These are phyloP conservation scores for Xenops minutus DNA, from an alignment of 2,797 vertebrate species.

Conservation along the genomic window DNA sequence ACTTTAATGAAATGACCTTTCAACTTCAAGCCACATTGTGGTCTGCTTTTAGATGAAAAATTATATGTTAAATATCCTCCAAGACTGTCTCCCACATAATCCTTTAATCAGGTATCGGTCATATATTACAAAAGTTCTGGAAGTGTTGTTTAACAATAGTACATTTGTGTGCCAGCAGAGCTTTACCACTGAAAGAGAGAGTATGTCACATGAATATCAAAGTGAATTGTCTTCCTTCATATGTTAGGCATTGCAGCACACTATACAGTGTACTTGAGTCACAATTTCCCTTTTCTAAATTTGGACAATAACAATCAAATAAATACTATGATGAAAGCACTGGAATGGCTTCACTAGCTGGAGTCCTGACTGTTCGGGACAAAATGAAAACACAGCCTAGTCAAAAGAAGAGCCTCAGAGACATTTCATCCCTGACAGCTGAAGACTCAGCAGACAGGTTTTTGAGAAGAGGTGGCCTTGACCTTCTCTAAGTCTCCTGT, in stretches of 20 bases:
- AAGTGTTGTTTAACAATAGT: not conserved
- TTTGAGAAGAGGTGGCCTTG: conserved; percentile 35
- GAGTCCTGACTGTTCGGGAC: not conserved
- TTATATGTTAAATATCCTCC: not conserved
- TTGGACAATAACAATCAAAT: not conserved
- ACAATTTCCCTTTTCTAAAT: not conserved
- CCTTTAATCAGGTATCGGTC: not conserved
- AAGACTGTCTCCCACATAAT: not conserved
- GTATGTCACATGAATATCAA: not conserved
- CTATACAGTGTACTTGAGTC: not conserved
- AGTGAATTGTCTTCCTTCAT: not conserved
- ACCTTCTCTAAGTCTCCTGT: conserved; percentile 24
- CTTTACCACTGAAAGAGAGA: not conserved
- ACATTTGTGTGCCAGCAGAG: not conserved
- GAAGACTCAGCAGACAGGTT: conserved; percentile 16
- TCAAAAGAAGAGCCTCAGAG: not conserved
- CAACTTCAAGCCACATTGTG: not conserved
- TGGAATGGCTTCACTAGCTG: not conserved
- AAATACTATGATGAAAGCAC: not conserved
- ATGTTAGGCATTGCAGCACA: not conserved
- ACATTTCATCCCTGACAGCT: not conserved
- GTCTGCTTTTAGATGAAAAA: not conserved
- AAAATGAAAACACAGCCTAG: conserved; percentile 4
- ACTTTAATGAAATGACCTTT: not conserved
- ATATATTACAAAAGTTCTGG: not conserved